phyloP scores from a whole-genome alignment of 1,140 invertebrate species.

The Pseudomyrmex flavicornis region DNA sequence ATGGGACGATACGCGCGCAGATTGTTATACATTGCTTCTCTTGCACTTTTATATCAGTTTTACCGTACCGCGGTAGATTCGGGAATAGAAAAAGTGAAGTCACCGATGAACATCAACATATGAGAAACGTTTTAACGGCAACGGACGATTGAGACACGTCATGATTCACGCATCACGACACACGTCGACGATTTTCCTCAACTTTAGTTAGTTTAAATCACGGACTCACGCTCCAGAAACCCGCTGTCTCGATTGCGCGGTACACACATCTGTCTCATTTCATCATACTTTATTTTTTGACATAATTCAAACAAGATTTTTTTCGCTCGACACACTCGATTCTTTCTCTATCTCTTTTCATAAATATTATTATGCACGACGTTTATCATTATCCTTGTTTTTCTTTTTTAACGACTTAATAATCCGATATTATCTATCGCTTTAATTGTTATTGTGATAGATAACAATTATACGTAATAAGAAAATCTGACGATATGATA shows the following conservation, averaged over 20 bases:
- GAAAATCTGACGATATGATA: conserved; percentile 84
- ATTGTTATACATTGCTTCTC: conserved; percentile 41
- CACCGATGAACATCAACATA: conserved; percentile 70
- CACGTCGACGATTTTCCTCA: conserved; percentile 4
- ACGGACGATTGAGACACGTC: conserved; percentile 52
- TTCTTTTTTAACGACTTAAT: conserved; percentile 61
- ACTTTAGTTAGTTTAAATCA: conserved; percentile 37
- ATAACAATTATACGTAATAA: conserved; percentile 79
- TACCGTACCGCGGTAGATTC: conserved; percentile 2
- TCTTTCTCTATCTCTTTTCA: conserved; percentile 14
- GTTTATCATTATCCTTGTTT: conserved; percentile 63
- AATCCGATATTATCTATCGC: conserved; percentile 70
- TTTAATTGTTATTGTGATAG: conserved; percentile 70
- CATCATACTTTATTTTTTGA: conserved; percentile 50
- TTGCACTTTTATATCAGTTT: neutral
- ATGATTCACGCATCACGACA: conserved; percentile 7
- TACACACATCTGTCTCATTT: conserved; percentile 15
- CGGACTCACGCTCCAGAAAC: conserved; percentile 14
- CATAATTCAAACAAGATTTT: conserved; percentile 25
- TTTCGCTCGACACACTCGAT: conserved; percentile 60
- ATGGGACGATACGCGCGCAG: conserved; percentile 59
- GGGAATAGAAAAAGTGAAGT: conserved; percentile 65
- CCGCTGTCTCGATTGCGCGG: neutral
- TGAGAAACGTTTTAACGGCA: conserved; percentile 61
- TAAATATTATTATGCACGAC: conserved; percentile 55